A percentile compares a stretch with the other conserved stretches of the same genome.
phyloP scores from a whole-genome alignment of 92 coral and sea anemone genomes.

The Blastomussa wellsi region DNA sequence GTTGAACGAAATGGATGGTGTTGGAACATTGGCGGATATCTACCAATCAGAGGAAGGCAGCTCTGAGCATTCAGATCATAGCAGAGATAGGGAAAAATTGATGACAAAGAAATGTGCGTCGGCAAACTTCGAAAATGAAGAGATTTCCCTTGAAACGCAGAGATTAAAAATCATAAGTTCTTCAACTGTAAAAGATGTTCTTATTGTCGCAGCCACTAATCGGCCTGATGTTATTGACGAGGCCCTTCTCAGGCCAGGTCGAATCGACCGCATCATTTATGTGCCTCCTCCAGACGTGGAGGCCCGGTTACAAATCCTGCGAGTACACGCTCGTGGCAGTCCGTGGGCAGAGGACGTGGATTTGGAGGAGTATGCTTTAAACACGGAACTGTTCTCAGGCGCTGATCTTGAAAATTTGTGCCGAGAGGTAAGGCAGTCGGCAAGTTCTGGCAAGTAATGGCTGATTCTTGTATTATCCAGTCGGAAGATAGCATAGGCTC shows the following conservation, averaged over 20 bases:
- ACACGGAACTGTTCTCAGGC: conserved; percentile 87
- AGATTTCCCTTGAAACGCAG: neutral
- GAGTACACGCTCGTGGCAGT: conserved; percentile 77
- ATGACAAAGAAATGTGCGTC: neutral
- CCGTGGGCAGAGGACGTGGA: conserved; percentile 83
- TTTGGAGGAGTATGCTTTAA: conserved; percentile 66
- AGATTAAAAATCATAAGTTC: conserved; percentile 11
- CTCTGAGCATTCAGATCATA: neutral
- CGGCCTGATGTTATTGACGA: conserved; percentile 90
- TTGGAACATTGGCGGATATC: conserved; percentile 87
- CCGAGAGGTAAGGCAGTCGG: conserved; percentile 75
- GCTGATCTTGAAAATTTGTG: conserved; percentile 95
- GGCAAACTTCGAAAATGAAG: neutral
- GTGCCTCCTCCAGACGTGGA: conserved; percentile 96
- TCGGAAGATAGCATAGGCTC: no score
- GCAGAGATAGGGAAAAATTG: neutral
- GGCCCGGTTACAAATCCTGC: conserved; percentile 84
- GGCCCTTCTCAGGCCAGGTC: conserved; percentile 96
- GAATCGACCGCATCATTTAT: conserved; percentile 91
- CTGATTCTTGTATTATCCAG: no score
- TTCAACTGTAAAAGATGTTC: conserved; percentile 62
- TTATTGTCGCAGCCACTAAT: conserved; percentile 93
- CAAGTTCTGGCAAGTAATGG: neutral
- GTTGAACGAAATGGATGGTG: conserved; percentile 97
- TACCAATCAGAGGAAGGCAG: conserved; percentile 55